These are phyloP conservation scores for Ferrisia virgata DNA, from an alignment of 2,888 invertebrate species.

Conservation along the genomic window DNA sequence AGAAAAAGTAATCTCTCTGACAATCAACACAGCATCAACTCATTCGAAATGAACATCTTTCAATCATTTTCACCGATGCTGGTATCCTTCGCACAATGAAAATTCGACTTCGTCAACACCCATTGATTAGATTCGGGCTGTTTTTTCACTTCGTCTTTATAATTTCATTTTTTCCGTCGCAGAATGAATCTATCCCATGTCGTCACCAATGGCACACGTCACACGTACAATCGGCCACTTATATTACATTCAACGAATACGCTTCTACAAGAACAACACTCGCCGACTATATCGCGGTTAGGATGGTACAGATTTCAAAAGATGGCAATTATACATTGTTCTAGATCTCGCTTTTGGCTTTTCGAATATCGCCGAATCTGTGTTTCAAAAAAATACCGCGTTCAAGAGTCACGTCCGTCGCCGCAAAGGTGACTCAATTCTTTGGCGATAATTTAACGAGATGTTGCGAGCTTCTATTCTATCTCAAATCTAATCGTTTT, in stretches of 20 bases:
- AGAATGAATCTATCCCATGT: too few relatives aligned
- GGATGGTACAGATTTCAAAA: too few relatives aligned
- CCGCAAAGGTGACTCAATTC: not conserved
- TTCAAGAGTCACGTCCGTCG: not conserved
- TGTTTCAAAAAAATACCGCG: not conserved
- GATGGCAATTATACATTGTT: not conserved
- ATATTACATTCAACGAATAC: not conserved
- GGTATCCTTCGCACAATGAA: too few relatives aligned
- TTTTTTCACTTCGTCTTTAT: too few relatives aligned
- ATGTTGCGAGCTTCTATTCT: not conserved
- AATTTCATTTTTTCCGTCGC: too few relatives aligned
- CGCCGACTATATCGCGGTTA: too few relatives aligned
- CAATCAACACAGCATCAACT: too few relatives aligned
- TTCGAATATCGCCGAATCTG: not conserved
- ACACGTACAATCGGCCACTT: not conserved
- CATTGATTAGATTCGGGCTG: not conserved
- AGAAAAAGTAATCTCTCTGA: too few relatives aligned
- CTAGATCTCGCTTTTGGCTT: not conserved
- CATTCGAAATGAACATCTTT: too few relatives aligned
- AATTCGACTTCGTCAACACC: too few relatives aligned
- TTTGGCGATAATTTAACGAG: not conserved
- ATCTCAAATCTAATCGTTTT: not conserved
- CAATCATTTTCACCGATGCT: too few relatives aligned
- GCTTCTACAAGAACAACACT: not conserved
- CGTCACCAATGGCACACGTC: not conserved